phyloP scores from a whole-genome alignment of 2,113 vertebrate genomes.

The Pomatostomus ruficeps region DNA sequence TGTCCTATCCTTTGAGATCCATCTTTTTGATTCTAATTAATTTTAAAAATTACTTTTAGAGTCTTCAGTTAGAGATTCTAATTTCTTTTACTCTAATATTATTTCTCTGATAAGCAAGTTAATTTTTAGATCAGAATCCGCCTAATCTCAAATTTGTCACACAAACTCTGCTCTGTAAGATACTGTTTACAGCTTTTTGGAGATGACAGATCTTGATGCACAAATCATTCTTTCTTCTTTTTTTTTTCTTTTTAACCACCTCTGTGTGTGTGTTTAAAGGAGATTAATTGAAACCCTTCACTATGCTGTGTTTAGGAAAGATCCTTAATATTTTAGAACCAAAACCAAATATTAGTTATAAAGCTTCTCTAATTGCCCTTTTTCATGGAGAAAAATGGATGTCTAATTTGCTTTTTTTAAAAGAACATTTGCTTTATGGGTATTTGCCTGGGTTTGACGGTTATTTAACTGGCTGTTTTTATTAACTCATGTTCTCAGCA shows the following conservation, averaged over 20 bases:
- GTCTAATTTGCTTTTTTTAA: slow-evolving; percentile 62
- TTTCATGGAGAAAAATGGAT: slow-evolving; percentile 53
- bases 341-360: slow-evolving; percentile 66
- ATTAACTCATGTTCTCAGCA: slow-evolving; percentile 60
- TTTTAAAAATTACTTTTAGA: slow-evolving; percentile 72
- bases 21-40: slow-evolving; percentile 79
- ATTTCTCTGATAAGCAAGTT: slow-evolving; percentile 73
- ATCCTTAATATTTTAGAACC: slow-evolving; percentile 25
- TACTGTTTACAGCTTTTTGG: slow-evolving; percentile 49
- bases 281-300: slow-evolving; percentile 42
- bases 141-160: slow-evolving; percentile 57
- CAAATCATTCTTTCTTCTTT: slow-evolving; percentile 11
- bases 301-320: not conserved
- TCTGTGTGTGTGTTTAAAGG: slow-evolving; percentile 30
- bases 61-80: slow-evolving; percentile 52
- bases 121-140: slow-evolving; percentile 22
- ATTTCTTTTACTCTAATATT: slow-evolving; percentile 72
- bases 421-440: slow-evolving; percentile 53
- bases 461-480: slow-evolving; percentile 72
- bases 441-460: slow-evolving; percentile 67
- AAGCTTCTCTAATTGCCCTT: slow-evolving; percentile 64
- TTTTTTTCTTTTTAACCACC: slow-evolving; percentile 31
- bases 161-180: not conserved
- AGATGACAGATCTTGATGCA: slow-evolving; percentile 12
- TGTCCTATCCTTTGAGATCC: slow-evolving; percentile 70